A percentile compares a stretch with the other conserved stretches of the same genome.
Evolutionary conservation across 2,888 invertebrate genomes (phyloP).

Genomic region (Drosophila putrida): DNA sequence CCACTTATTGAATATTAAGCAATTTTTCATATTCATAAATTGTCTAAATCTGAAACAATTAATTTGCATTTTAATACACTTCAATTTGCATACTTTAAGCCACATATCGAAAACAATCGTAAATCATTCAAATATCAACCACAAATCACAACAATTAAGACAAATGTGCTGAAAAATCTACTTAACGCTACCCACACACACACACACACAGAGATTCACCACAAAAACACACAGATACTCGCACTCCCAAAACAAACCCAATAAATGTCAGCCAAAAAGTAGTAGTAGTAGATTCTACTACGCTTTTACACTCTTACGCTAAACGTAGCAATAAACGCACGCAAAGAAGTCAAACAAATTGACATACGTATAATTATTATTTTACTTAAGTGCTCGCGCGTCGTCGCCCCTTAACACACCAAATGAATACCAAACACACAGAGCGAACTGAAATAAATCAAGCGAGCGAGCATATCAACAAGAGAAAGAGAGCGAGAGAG

Average conservation of each 20-base stretch:
- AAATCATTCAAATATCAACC: constrained; percentile 82
- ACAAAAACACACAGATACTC: constrained; percentile 4
- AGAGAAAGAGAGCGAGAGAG: constrained; percentile 18
- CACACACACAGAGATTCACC: constrained; percentile 18
- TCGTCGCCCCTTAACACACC: constrained; percentile 81
- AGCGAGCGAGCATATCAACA: constrained; percentile 25
- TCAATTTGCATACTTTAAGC: constrained; percentile 57
- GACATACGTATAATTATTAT: constrained; percentile 84
- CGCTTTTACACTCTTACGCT: constrained; percentile 51
- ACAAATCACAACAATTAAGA: constrained; percentile 80
- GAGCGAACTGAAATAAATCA: constrained; percentile 84
- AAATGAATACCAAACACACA: constrained; percentile 83
- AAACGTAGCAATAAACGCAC: constrained; percentile 63
- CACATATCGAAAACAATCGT: constrained; percentile 51
- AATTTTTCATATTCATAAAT: constrained; percentile 10
- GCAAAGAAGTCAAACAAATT: constrained; percentile 83
- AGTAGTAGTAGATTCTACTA: constrained; percentile 44
- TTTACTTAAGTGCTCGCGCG: constrained; percentile 83
- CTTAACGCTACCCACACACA: constrained; percentile 69
- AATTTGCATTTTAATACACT: constrained; percentile 63
- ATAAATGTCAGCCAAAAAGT: constrained; percentile 73
- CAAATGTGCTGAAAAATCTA: constrained; percentile 81
- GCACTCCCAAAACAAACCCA: constrained; percentile 74
- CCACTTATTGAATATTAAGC: neutral
- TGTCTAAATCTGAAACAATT: constrained; percentile 54